phyloP scores from a whole-genome alignment of 64 coral and sea anemone species.

The Porites lutea region DNA sequence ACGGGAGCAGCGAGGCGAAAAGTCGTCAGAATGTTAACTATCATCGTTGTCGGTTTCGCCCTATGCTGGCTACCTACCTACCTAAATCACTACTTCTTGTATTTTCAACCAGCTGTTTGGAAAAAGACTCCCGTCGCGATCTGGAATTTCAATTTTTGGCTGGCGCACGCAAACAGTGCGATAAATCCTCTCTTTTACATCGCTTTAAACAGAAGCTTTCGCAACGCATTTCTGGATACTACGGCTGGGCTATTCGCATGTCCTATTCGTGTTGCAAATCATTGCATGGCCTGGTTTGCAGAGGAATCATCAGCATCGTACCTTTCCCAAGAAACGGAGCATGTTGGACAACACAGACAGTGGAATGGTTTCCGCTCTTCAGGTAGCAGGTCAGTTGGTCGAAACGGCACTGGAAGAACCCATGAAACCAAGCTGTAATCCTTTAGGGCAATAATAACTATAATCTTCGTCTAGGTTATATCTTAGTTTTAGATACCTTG shows the following conservation, averaged over 20 bases:
- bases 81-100: constrained; percentile 57
- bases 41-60: constrained; percentile 60
- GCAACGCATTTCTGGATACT: constrained; percentile 1
- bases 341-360: neutral
- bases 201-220: constrained; percentile 18
- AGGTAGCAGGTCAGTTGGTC: neutral
- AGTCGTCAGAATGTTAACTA: constrained; percentile 66
- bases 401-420: neutral
- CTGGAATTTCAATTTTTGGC: neutral
- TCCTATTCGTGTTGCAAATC: neutral
- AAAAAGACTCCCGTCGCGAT: neutral
- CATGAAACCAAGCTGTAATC: constrained; percentile 9
- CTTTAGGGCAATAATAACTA: no score
- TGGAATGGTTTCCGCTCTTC: neutral
- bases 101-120: neutral
- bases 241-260: neutral
- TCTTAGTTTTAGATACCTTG: no score
- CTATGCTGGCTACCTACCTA: constrained; percentile 68
- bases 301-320: neutral
- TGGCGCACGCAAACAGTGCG: constrained; percentile 34
- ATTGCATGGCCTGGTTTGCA: neutral
- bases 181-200: constrained; percentile 28
- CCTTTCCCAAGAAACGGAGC: neutral
- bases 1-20: constrained; percentile 37
- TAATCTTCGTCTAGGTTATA: no score